phyloP scores from a whole-genome alignment of 2,797 vertebrate genomes.

The Micropoecilia bifurca region DNA sequence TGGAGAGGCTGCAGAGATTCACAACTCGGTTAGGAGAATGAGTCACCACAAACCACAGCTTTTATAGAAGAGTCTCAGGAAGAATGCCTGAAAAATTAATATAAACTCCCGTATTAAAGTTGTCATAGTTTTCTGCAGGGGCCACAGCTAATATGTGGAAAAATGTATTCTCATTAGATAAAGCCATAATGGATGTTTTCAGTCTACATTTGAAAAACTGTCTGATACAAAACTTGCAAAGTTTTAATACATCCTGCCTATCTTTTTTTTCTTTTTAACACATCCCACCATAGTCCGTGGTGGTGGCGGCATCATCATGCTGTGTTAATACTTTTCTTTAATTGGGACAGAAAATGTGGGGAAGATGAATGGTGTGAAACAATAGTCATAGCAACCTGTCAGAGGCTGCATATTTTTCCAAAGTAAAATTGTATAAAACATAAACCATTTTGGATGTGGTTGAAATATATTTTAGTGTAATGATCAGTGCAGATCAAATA shows the following conservation, averaged over 20 bases:
- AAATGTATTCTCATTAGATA: neutral
- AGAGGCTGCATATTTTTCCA: neutral
- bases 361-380: neutral
- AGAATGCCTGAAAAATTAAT: neutral
- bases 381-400: neutral
- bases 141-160: neutral
- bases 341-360: neutral
- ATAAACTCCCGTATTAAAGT: neutral
- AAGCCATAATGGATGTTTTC: neutral
- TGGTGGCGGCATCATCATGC: neutral
- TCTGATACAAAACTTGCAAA: neutral
- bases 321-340: neutral
- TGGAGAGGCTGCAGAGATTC: neutral
- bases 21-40: neutral
- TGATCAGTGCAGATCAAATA: neutral
- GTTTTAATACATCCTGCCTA: neutral
- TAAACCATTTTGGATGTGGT: neutral
- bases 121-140: neutral
- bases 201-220: neutral
- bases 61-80: neutral
- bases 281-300: neutral
- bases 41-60: neutral
- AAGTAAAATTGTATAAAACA: no score
- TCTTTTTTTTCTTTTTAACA: neutral
- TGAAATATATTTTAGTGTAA: neutral